Conservation (phyloP, 2,888 invertebrate species). For the Dolichopus griseipennis region DNA sequence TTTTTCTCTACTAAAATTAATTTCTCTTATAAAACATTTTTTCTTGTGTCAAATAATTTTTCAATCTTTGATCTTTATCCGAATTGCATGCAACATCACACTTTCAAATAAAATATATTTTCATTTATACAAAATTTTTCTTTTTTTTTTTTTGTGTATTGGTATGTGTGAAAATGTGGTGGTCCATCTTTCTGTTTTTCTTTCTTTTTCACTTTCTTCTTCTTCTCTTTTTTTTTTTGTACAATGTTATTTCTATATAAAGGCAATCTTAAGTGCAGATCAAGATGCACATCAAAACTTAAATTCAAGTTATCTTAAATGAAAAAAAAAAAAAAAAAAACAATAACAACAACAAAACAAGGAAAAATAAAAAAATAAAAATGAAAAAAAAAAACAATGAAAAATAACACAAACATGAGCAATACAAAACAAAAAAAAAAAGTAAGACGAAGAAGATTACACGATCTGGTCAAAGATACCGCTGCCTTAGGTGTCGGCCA, state of each 20-base stretch:
- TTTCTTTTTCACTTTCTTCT: background rate
- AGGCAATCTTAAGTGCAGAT: background rate
- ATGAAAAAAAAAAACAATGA: background rate
- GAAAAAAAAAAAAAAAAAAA: background rate
- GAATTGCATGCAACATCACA: too few relatives aligned
- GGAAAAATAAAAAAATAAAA: background rate
- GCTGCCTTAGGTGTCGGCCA: slow-evolving; percentile 32
- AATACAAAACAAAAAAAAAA: background rate
- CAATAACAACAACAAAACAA: slow-evolving; percentile 10
- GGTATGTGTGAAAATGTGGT: background rate
- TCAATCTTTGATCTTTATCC: too few relatives aligned
- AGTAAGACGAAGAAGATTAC: slow-evolving; percentile 9
- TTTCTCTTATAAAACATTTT: too few relatives aligned
- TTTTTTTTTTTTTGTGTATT: too few relatives aligned
- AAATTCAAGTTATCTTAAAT: background rate
- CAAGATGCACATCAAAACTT: slow-evolving; percentile 6
- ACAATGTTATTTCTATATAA: background rate
- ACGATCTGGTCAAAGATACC: slow-evolving; percentile 28
- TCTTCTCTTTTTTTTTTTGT: too few relatives aligned
- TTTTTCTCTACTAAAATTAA: too few relatives aligned
- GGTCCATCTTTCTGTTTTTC: background rate
- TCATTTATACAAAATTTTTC: too few relatives aligned
- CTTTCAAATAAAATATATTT: too few relatives aligned
- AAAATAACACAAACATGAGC: slow-evolving; percentile 1
- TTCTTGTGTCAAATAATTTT: too few relatives aligned